Evolutionary conservation across 2,113 vertebrate species (phyloP).

Genomic region (Semnornis frantzii): DNA sequence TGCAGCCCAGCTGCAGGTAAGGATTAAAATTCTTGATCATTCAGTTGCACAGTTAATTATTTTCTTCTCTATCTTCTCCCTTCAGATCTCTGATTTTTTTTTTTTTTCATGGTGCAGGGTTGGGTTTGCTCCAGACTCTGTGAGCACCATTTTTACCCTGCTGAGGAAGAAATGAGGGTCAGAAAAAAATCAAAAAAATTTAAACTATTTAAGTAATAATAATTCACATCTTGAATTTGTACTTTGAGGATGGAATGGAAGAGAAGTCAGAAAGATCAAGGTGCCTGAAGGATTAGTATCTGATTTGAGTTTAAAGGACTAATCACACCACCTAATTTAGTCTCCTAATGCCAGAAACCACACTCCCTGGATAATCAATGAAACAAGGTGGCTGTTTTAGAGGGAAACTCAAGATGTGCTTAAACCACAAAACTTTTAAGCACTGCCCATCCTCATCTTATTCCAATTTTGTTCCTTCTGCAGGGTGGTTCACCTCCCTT

Average conservation of each 20-base stretch:
- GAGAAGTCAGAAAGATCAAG: neutral
- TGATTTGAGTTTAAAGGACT: conserved; percentile 3
- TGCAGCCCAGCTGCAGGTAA: neutral
- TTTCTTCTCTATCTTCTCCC: neutral
- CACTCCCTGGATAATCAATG: neutral
- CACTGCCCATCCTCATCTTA: neutral
- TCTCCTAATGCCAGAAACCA: neutral
- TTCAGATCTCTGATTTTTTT: neutral
- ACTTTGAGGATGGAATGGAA: neutral
- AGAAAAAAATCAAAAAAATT: neutral
- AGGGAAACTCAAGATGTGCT: neutral
- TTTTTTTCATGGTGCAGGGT: neutral
- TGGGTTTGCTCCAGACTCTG: neutral
- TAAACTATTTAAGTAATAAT: neutral
- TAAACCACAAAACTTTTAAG: neutral
- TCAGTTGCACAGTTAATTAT: neutral
- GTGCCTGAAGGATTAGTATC: neutral
- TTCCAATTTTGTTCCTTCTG: neutral
- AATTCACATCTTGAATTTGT: conserved; percentile 14
- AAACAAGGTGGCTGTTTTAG: neutral
- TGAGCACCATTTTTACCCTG: neutral
- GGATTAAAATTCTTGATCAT: conserved; percentile 1
- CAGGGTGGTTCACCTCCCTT: neutral
- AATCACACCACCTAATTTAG: conserved; percentile 16
- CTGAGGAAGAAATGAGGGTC: conserved; percentile 1